A percentile compares a stretch with the other conserved stretches of the same genome.
phyloP scores from a whole-genome alignment of 2,888 invertebrate species.

The Malthinus seriepunctatus region DNA sequence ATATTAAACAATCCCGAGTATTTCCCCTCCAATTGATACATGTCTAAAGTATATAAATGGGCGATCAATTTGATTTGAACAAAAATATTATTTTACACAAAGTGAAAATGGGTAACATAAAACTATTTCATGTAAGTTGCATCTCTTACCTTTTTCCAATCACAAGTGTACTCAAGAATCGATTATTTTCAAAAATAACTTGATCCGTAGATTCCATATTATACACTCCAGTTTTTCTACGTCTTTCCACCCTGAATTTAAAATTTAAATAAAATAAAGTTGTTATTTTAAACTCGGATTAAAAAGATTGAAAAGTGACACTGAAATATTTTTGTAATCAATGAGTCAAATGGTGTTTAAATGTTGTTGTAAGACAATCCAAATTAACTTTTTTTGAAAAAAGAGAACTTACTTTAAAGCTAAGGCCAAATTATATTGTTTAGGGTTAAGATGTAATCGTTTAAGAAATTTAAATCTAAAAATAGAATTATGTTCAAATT shows the following conservation, averaged over 20 bases:
- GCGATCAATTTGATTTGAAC: neutral
- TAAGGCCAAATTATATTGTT: neutral
- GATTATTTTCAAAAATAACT: constrained; percentile 50
- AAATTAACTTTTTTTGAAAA: too few relatives aligned
- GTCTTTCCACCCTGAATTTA: constrained; percentile 34
- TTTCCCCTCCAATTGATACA: neutral
- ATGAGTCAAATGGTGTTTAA: too few relatives aligned
- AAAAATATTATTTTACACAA: neutral
- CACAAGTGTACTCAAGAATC: constrained; percentile 50
- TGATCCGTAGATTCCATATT: constrained; percentile 49
- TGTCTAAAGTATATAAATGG: constrained; percentile 5
- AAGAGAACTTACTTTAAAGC: too few relatives aligned
- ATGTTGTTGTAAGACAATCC: too few relatives aligned
- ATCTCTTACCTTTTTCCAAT: constrained; percentile 52
- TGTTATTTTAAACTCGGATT: too few relatives aligned
- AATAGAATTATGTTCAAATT: constrained; percentile 23
- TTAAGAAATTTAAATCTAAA: constrained; percentile 12
- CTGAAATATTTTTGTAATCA: too few relatives aligned
- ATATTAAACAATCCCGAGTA: neutral
- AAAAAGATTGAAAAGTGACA: too few relatives aligned
- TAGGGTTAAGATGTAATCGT: constrained; percentile 1
- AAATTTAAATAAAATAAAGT: neutral
- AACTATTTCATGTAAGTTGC: constrained; percentile 7
- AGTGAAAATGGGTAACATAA: constrained; percentile 5
- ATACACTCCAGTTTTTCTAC: constrained; percentile 49